Conservation (phyloP, 2,888 invertebrate genomes). For the Cataglyphis altisquamis region DNA sequence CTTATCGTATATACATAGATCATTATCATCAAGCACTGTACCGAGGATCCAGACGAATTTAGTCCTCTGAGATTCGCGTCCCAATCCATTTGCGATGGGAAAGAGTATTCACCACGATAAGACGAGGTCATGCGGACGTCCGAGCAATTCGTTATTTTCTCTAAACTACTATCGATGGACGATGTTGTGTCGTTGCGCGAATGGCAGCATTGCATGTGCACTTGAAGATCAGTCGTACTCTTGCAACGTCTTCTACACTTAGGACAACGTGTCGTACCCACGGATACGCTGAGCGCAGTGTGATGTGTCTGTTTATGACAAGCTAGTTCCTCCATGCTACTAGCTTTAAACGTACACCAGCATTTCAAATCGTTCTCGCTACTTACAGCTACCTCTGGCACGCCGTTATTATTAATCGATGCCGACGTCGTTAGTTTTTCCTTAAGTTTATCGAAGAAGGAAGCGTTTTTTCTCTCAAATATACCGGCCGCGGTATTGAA, state of each 20-base stretch:
- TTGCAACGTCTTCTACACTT: conserved; percentile 95
- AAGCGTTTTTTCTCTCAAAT: conserved; percentile 90
- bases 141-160: conserved; percentile 77
- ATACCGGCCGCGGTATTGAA: conserved; percentile 78
- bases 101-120: conserved; percentile 81
- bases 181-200: conserved; percentile 69
- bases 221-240: conserved; percentile 92
- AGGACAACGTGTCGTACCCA: conserved; percentile 93
- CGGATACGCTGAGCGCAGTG: conserved; percentile 84
- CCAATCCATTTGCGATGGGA: conserved; percentile 83
- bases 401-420: conserved; percentile 87
- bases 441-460: conserved; percentile 94
- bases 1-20: conserved; percentile 46
- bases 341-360: conserved; percentile 85
- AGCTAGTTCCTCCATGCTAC: conserved; percentile 81
- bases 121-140: conserved; percentile 75
- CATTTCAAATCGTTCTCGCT: conserved; percentile 87
- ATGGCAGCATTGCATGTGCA: conserved; percentile 91
- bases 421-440: conserved; percentile 90
- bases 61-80: conserved; percentile 79
- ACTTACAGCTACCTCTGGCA: conserved; percentile 93
- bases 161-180: conserved; percentile 77
- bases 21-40: conserved; percentile 75
- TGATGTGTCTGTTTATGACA: conserved; percentile 84
- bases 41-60: conserved; percentile 83